Conservation (phyloP, 2,888 invertebrate genomes). For the Barypeithes pellucidus region DNA sequence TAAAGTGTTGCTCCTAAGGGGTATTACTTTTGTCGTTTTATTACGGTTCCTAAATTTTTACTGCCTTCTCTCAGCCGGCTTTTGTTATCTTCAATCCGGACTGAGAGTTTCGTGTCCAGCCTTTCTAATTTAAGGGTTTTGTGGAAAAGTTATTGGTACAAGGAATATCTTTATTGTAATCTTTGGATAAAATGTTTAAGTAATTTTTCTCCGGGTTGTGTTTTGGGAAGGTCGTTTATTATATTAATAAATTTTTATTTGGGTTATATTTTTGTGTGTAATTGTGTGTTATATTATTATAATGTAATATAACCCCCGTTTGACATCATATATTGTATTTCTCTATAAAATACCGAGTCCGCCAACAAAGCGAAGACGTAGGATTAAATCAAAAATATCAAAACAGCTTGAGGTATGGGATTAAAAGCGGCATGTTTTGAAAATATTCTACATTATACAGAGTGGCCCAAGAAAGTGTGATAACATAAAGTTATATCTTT, state of each 20-base stretch:
- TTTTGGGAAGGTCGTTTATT: slow-evolving; percentile 11
- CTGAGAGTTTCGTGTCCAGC: slow-evolving; percentile 41
- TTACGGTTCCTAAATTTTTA: slow-evolving; percentile 46
- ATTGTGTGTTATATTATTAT: slow-evolving; percentile 16
- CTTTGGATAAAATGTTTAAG: slow-evolving; percentile 20
- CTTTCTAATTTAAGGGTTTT: slow-evolving; percentile 34
- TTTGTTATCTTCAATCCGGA: slow-evolving; percentile 48
- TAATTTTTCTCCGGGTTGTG: slow-evolving; percentile 12
- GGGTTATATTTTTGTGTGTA: slow-evolving; percentile 1
- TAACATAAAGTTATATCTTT: too few species aligned
- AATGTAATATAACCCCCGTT: too few species aligned
- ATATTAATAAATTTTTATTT: slow-evolving; percentile 7
- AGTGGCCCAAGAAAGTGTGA: too few species aligned
- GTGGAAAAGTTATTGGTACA: slow-evolving; percentile 20
- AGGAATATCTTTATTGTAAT: slow-evolving; percentile 21
- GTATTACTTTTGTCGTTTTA: slow-evolving; percentile 50
- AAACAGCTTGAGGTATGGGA: too few species aligned
- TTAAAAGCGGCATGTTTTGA: too few species aligned
- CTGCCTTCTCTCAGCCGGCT: slow-evolving; percentile 37
- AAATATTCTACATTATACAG: too few species aligned
- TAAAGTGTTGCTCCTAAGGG: slow-evolving; percentile 43
- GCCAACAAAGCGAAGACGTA: too few species aligned
- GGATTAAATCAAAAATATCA: too few species aligned
- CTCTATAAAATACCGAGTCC: too few species aligned
- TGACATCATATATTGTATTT: neutral